Conservation (phyloP, 2,888 invertebrate species). For the Melinopterus prodromus region DNA sequence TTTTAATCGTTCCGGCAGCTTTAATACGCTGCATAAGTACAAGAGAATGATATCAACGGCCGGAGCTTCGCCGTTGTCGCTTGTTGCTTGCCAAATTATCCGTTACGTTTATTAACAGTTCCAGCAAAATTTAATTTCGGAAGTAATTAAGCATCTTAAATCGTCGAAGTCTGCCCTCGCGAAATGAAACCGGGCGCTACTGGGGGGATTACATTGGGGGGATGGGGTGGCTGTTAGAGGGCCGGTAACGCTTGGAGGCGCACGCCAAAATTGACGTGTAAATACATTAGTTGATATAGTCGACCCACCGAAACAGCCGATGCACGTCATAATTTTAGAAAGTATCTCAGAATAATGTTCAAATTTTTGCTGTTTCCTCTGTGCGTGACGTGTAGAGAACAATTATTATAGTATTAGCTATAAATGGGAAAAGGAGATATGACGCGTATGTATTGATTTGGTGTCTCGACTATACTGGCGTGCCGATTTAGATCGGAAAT, state of each 20-base stretch:
- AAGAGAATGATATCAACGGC: background rate
- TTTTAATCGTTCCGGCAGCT: background rate
- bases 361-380: too few species aligned
- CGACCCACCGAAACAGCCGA: background rate
- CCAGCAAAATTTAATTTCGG: conserved; percentile 4
- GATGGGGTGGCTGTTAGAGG: background rate
- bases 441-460: background rate
- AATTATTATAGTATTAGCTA: too few species aligned
- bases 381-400: too few species aligned
- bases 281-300: background rate
- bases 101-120: conserved; percentile 4
- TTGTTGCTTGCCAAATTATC: background rate
- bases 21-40: background rate
- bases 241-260: background rate
- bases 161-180: conserved; percentile 4
- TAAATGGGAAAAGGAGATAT: too few species aligned
- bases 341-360: too few species aligned
- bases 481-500: conserved; percentile 57
- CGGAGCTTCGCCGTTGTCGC: background rate
- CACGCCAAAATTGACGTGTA: background rate
- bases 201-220: background rate
- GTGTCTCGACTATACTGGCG: background rate
- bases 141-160: conserved; percentile 4
- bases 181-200: background rate
- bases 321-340: too few species aligned